phyloP scores from a whole-genome alignment of 1,140 invertebrate species.

The Neodiprion fabricii region DNA sequence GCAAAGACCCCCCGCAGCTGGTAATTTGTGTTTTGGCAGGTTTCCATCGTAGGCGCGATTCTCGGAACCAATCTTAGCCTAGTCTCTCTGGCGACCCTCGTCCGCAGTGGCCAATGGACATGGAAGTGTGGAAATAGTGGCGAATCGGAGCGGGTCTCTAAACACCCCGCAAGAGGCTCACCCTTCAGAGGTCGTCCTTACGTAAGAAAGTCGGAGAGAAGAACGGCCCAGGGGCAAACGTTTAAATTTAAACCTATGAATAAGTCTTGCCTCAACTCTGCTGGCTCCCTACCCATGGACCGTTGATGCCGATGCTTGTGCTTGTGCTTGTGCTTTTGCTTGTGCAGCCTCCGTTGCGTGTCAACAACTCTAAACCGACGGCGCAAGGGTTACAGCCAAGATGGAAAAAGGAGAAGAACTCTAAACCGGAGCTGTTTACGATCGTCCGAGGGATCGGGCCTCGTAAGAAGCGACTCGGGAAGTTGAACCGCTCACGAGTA shows the following conservation, averaged over 20 bases:
- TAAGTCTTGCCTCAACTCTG: neutral
- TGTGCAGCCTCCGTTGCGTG: neutral
- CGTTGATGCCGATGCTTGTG: neutral
- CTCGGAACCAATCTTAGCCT: slow-evolving; percentile 6
- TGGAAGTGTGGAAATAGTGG: neutral
- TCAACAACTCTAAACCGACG: slow-evolving; percentile 4
- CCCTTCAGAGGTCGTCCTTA: slow-evolving; percentile 16
- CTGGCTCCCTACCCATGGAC: neutral
- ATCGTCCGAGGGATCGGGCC: neutral
- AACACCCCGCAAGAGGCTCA: slow-evolving; percentile 13
- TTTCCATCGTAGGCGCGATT: neutral
- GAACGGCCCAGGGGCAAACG: neutral
- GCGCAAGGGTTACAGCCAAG: no score
- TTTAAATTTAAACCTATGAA: slow-evolving; percentile 14
- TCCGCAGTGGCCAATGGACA: neutral
- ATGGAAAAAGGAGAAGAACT: no score
- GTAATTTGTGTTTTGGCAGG: neutral
- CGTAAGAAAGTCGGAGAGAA: slow-evolving; percentile 4
- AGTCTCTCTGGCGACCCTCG: slow-evolving; percentile 3
- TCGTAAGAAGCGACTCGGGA: no score
- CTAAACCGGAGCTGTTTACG: neutral
- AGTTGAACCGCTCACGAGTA: no score
- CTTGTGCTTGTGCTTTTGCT: neutral
- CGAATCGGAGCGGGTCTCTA: neutral
- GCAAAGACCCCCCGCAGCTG: neutral